Percentiles rank a stretch among this genome's conserved stretches.
phyloP scores from a whole-genome alignment of 2,888 invertebrate species.

The Eupithecia pulchellata region DNA sequence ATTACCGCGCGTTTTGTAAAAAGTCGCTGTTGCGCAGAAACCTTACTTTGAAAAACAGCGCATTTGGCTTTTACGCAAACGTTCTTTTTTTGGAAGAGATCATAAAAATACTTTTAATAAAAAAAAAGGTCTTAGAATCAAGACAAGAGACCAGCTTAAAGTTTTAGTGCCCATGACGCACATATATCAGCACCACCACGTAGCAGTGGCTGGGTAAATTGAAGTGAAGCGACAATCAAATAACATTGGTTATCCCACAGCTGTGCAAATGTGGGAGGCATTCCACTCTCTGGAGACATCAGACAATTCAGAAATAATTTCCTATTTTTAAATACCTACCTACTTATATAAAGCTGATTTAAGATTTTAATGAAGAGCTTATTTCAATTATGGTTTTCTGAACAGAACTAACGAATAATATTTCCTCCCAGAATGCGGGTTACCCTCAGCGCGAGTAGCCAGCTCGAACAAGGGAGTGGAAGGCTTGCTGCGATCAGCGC shows the following conservation, averaged over 20 bases:
- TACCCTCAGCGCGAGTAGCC: conserved; percentile 86
- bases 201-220: neutral
- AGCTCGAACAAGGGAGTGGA: conserved; percentile 76
- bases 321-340: too few species aligned
- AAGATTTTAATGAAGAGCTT: too few species aligned
- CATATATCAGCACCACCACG: neutral
- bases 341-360: too few species aligned
- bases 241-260: too few species aligned
- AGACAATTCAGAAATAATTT: too few species aligned
- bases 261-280: too few species aligned
- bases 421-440: conserved; percentile 87
- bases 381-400: neutral
- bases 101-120: neutral
- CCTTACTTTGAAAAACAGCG: neutral
- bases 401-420: neutral
- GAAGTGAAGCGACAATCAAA: neutral
- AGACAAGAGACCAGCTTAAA: neutral
- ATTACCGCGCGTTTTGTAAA: neutral
- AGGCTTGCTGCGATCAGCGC: conserved; percentile 89
- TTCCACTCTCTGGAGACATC: too few species aligned
- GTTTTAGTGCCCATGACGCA: neutral
- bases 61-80: neutral
- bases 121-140: neutral
- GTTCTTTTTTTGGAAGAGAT: neutral
- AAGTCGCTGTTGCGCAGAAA: neutral